Base-by-base conservation (phyloP, 2,888 invertebrate species). In the Galerucella nymphaeae region DNA sequence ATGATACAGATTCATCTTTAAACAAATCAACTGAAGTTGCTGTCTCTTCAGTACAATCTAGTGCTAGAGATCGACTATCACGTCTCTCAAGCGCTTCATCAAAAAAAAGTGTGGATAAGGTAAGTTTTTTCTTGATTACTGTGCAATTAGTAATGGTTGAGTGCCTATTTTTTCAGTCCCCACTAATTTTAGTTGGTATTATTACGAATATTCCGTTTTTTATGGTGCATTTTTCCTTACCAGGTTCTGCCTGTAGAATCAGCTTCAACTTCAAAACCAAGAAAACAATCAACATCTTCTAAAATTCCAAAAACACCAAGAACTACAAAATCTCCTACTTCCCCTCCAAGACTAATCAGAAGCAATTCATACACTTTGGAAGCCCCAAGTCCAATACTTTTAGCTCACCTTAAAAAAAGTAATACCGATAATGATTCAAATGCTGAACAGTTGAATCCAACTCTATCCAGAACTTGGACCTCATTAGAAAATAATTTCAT, bases 331-430 rank as follows among this genome's bases (percentile, higher is more conserved):
- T 42, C 61, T 16, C 18, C 61, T 1, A 41, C 41, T 45, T 66
- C 79, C 42, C 75, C 76, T 87, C 88, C 83, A 86, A 88, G 79
- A 77, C 84, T 93, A 70, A 88, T 92, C 13, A 88, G 95, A 66
- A 93, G 93, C 81, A 91, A 93, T 75, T 96, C 96, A 0, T 96
- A 95, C 82, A 93, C 93, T 0, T 85, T 96, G 62, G 91, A 94
- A 0, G 88, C 90, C 23, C 95, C 96, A 0, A 94, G 95, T 81
- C 93, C 94, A 0, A 91, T 91, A 75, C 88, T 96, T 10, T 82
- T 93, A 30, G 92, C 92, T 11, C 90, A 91, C 80, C 86, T 92
- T 62, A 88, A 91, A 83, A 87, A 88, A 76, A 75, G 72, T 16
- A 73, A 70, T 38, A 75, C 8, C 9, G 53, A 76, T 59, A 55